Evolutionary conservation across 2,113 vertebrate genomes (phyloP).

Genomic region (Aramus guarauna): DNA sequence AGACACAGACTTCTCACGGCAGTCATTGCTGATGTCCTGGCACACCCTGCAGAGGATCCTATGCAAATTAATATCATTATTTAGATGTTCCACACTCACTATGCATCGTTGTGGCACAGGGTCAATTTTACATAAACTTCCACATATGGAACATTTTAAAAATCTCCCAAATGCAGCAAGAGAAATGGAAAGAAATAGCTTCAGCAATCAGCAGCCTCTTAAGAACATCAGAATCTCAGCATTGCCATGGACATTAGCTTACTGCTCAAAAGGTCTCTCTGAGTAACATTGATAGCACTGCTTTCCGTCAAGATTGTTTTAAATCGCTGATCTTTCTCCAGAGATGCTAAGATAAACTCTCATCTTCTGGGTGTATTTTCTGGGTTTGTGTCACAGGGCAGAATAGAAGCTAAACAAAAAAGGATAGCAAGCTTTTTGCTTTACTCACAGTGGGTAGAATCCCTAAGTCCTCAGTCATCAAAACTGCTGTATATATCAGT

Average conservation of each 20-base stretch:
- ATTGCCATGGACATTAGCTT: background rate
- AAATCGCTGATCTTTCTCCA: background rate
- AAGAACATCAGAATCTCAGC: background rate
- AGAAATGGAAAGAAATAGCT: slow-evolving; percentile 5
- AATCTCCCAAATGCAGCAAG: background rate
- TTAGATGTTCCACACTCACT: background rate
- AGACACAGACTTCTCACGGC: background rate
- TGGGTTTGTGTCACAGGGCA: background rate
- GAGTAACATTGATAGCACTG: background rate
- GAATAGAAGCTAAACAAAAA: background rate
- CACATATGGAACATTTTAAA: slow-evolving; percentile 29
- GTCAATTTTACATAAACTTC: background rate
- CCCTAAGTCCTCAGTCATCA: background rate
- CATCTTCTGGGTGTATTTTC: background rate
- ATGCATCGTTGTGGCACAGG: background rate
- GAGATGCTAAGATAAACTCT: background rate
- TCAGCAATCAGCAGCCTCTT: background rate
- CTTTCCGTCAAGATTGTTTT: background rate
- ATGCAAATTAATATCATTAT: background rate
- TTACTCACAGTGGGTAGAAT: background rate
- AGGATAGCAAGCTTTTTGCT: background rate
- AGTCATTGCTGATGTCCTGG: slow-evolving; percentile 36
- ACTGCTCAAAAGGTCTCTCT: background rate
- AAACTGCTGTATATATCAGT: background rate
- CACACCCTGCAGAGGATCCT: background rate